Base-by-base conservation (phyloP, 2,888 invertebrate species). In the Microchrysa polita region DNA sequence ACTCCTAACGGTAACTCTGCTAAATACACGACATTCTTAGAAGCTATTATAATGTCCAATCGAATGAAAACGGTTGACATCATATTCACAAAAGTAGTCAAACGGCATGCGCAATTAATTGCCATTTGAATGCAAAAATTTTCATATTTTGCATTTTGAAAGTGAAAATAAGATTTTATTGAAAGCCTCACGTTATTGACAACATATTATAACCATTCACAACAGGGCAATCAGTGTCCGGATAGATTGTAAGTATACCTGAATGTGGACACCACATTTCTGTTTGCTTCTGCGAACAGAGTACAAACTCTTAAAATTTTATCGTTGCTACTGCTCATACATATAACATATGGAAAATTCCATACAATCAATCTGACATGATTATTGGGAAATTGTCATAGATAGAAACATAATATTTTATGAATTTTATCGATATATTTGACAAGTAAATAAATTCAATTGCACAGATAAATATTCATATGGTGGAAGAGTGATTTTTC, bases 121-220 rank as follows among this genome's bases (percentile, higher is more conserved):
- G 59, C 27, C 59, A 27, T 59, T 59, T 59, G 59, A 59, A 59
- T 59, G 59, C 59, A 59, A 27, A n/a, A 59, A 59, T 22, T 59
- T 27, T 48, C 48, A 48, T 48, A 59, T 27, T 59, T 59, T 59
- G 59, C 59, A 59, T 59, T 59, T 59, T 59, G 59, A 59, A 59
- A 59, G 59, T 59, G 59, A 59, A 59, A 59, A 59, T 59, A 59
- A 14, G n/a, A 59, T 23, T 59, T 59, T 59, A 48, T 48, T 48
- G 48, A 48, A 48, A 48, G 16, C 14, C 48, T n/a, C n/a, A 48
- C 4, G 5, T 10, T 48, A n/a, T 48, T 48, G 48, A 48, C 12
- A 48, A n/a, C 48, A 48, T 48, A 48, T 12, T 42, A 42, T 48
- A n/a, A 7, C 12, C 14, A 48, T 10, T 12, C 48, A 42, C 16